Conservation (phyloP, 2,113 vertebrate species). For the Siniperca knerii region DNA sequence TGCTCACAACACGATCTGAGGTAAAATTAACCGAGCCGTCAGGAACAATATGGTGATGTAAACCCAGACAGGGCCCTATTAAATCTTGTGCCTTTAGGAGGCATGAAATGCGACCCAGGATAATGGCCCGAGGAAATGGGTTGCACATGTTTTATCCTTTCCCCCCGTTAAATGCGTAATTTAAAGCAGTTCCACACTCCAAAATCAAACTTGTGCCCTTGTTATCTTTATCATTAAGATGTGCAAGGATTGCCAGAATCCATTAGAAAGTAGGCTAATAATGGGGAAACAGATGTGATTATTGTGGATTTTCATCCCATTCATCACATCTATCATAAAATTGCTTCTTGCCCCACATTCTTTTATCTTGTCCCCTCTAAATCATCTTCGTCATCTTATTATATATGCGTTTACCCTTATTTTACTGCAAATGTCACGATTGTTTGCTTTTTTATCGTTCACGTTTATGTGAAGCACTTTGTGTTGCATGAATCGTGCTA, state of each 20-base stretch:
- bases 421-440: neutral
- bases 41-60: conserved; percentile 59
- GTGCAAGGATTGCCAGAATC: neutral
- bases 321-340: no score
- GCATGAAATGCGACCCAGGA: conserved; percentile 31
- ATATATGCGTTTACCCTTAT: neutral
- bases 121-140: conserved; percentile 6
- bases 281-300: neutral
- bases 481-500: no score
- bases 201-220: neutral
- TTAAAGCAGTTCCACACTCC: neutral
- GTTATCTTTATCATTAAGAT: neutral
- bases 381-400: neutral
- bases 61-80: conserved; percentile 10
- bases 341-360: neutral
- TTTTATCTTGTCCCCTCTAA: neutral
- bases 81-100: conserved; percentile 39
- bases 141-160: neutral
- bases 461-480: neutral
- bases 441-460: neutral
- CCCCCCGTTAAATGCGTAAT: neutral
- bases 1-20: conserved; percentile 58
- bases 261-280: neutral
- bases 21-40: conserved; percentile 52
- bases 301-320: no score